These are phyloP conservation scores for Synanthedon tipuliformis DNA, from an alignment of 2,888 invertebrate species.

Conservation along the genomic window DNA sequence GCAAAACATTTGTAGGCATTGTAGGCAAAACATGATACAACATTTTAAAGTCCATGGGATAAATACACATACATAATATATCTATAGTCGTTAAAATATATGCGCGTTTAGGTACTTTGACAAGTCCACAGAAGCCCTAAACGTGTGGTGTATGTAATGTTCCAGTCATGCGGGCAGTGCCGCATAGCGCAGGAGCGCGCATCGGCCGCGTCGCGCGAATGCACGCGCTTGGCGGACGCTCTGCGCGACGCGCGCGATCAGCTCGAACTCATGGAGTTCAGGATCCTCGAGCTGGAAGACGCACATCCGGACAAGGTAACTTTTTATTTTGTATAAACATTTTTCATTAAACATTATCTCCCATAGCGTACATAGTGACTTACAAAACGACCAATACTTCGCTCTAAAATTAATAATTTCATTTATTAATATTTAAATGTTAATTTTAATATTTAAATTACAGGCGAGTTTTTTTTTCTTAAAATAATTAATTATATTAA, in stretches of 20 bases:
- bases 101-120: no score
- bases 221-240: conserved; percentile 74
- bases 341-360: not conserved
- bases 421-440: no score
- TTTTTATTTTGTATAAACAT: not conserved
- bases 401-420: no score
- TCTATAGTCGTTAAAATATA: conserved; percentile 14
- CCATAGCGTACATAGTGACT: no score
- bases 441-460: no score
- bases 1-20: no score
- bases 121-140: not conserved
- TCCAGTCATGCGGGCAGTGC: conserved; percentile 60
- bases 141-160: not conserved
- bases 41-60: no score
- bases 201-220: conserved; percentile 53
- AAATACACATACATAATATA: no score
- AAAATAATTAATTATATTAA: no score
- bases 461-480: no score
- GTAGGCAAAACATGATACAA: no score
- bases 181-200: conserved; percentile 55
- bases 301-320: conserved; percentile 64
- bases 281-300: conserved; percentile 81
- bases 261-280: conserved; percentile 83
- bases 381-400: no score
- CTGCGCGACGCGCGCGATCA: conserved; percentile 81